Evolutionary conservation across 2,888 invertebrate genomes (phyloP).

Genomic region (Margaritifera margaritifera): DNA sequence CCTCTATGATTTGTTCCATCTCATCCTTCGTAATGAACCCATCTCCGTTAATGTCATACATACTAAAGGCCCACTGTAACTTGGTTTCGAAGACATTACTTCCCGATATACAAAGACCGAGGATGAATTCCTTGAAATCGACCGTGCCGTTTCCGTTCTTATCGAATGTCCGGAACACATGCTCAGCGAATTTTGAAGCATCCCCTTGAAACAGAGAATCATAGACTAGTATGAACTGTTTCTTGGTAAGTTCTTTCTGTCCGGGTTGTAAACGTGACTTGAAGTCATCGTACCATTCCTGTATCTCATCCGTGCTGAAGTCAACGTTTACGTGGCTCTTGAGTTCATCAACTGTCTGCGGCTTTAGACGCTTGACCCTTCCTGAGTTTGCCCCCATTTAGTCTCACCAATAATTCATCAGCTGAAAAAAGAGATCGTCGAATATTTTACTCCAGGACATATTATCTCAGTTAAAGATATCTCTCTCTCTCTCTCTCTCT

Average conservation of each 20-base stretch:
- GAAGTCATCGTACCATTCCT: conserved; percentile 17
- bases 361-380: conserved; percentile 1
- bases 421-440: too few relatives aligned
- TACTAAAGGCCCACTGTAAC: conserved; percentile 45
- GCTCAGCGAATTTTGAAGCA: conserved; percentile 40
- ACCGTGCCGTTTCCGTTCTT: conserved; percentile 36
- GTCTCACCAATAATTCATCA: too few relatives aligned
- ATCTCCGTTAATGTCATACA: conserved; percentile 47
- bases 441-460: too few relatives aligned
- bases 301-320: conserved; percentile 16
- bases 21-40: conserved; percentile 43
- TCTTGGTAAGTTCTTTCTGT: conserved; percentile 28
- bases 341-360: conserved; percentile 19
- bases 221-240: conserved; percentile 42
- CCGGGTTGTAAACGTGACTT: conserved; percentile 19
- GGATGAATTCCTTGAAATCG: conserved; percentile 44
- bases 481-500: too few relatives aligned
- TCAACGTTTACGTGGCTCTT: conserved; percentile 10
- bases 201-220: conserved; percentile 37
- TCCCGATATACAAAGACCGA: conserved; percentile 41
- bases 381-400: too few relatives aligned
- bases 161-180: conserved; percentile 48
- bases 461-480: too few relatives aligned
- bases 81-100: conserved; percentile 38
- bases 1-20: conserved; percentile 39